Base-by-base conservation (phyloP, 2,797 vertebrate species). In the Pelochelys cantorii region DNA sequence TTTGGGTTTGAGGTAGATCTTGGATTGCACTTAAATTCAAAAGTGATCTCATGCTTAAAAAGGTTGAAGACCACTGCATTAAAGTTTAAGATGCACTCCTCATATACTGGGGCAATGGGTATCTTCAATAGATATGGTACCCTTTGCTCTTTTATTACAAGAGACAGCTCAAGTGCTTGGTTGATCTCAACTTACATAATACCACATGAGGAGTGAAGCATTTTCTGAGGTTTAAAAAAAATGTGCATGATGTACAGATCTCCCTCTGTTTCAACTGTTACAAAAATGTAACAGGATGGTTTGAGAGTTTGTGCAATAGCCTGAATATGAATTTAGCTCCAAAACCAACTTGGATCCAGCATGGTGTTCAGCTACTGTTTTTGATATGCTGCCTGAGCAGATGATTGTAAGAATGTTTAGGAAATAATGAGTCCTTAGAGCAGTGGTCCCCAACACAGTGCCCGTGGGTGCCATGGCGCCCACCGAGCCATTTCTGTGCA, bases 201-300 rank as follows among this genome's bases (percentile, higher is more conserved):
- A 71, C 56, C 8, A 20, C 0, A 2, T 31, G 31, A 71, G 82
- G 48, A 89, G 8, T 91, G 87, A 82, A 23, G 4, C 52, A 22
- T 79, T 95, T 65, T 79, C 25, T 15, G 0, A 23, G 56, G 18
- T 48, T 7, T 4, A 8, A 48, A 68, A n/a, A 83, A 93, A 85
- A 75, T 7, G 34, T 1, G n/a, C n/a, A 2, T 5, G n/a, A 34
- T 34, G 8, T 68, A 34, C n/a, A 31, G n/a, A 68, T 34, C n/a
- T 20, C 4, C 83, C 13, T 11, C 5, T 48, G 18, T 0, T 92
- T 84, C 48, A 84, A 3, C 1, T 82, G 57, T 82, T 71, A 11
- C 65, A 29, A 27, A 81, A 37, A 31, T 89, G 54, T 0, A 0
- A 14, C 60, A 68, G 7, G 0, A 0, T 10, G 14, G 10, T n/a